Conservation (phyloP, 2,797 vertebrate species). For the Luscinia megarhynchos region DNA sequence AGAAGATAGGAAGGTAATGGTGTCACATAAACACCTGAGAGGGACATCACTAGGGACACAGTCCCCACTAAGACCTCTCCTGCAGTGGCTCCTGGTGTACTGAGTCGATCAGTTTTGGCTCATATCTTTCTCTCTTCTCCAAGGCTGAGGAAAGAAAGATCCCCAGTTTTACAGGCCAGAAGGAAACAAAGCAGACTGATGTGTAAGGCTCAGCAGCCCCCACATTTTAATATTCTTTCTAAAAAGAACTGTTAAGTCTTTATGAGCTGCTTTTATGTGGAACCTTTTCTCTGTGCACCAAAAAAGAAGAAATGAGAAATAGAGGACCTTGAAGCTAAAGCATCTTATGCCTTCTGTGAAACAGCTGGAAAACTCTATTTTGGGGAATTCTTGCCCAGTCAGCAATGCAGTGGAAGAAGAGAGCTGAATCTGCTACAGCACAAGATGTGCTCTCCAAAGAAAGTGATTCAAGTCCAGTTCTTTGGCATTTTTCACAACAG, state of each 20-base stretch:
- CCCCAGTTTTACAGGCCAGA: slow-evolving; percentile 6
- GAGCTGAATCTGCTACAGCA: background rate
- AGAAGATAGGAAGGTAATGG: background rate
- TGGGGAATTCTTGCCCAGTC: background rate
- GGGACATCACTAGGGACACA: background rate
- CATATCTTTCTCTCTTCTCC: background rate
- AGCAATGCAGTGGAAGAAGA: background rate
- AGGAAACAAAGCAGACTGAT: slow-evolving; percentile 15
- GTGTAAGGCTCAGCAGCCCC: background rate
- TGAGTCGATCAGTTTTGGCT: background rate
- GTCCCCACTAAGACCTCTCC: background rate
- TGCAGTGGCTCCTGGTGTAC: background rate
- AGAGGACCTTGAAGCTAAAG: background rate
- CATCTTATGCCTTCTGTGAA: slow-evolving; percentile 3
- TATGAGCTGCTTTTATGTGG: slow-evolving; percentile 41
- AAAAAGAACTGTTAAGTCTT: slow-evolving; percentile 18
- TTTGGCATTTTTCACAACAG: background rate
- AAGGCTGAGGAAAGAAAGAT: background rate
- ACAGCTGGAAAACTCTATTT: slow-evolving; percentile 5
- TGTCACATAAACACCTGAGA: background rate
- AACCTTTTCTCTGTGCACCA: slow-evolving; percentile 10
- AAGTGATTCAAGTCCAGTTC: background rate
- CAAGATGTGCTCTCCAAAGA: background rate
- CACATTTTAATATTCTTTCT: slow-evolving; percentile 15
- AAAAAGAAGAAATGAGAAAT: slow-evolving; percentile 34